These are phyloP conservation scores for Allobates femoralis DNA, from an alignment of 2,797 vertebrate species.

Conservation along the genomic window DNA sequence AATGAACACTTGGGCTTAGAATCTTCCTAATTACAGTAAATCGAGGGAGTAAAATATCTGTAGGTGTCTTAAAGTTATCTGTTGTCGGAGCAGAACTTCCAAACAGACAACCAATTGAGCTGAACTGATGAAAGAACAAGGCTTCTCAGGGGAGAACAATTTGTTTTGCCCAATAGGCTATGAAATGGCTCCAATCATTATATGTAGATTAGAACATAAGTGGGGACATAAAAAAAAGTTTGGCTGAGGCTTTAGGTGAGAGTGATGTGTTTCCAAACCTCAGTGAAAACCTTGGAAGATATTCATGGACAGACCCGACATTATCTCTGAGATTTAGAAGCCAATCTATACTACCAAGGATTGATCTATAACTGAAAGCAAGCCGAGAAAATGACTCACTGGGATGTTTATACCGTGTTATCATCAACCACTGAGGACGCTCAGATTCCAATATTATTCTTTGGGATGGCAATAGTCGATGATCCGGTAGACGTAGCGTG, in stretches of 20 bases:
- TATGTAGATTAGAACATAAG: not conserved
- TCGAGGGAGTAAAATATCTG: not conserved
- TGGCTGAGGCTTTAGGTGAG: not conserved
- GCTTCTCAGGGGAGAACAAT: not conserved
- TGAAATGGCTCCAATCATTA: slow-evolving; percentile 10
- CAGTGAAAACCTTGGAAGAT: not conserved
- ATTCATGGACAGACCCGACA: not conserved
- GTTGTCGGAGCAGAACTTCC: not conserved
- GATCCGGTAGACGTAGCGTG: not conserved
- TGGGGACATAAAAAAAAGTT: not conserved
- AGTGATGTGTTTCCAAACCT: not conserved
- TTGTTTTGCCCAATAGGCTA: slow-evolving; percentile 17
- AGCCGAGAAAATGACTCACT: not conserved
- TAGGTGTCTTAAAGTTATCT: not conserved
- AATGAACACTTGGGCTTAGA: not conserved
- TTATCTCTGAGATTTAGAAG: not conserved
- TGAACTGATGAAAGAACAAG: not conserved
- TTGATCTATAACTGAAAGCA: not conserved
- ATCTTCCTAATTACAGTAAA: not conserved
- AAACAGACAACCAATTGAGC: not conserved
- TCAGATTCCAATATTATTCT: too few species aligned
- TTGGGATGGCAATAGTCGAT: not conserved
- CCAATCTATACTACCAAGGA: not conserved
- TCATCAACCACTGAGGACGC: too few species aligned
- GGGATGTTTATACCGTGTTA: too few species aligned